Percentiles rank a stretch among this genome's conserved stretches.
Evolutionary conservation across 1,140 invertebrate genomes (phyloP).

Genomic region (Doryteuthis pealeii): DNA sequence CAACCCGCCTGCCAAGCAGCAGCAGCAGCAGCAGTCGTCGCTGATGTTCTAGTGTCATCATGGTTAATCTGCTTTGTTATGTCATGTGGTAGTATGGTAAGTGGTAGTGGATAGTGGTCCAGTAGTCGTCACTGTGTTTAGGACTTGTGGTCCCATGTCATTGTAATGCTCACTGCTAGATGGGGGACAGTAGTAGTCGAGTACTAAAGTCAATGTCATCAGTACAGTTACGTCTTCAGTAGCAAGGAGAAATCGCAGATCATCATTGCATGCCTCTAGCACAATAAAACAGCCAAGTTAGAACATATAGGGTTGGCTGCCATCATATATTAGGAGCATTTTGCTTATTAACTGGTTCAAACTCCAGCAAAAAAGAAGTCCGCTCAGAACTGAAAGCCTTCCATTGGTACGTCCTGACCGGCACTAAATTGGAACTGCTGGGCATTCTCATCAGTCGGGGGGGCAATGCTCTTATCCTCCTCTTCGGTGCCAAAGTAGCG

Average conservation of each 20-base stretch:
- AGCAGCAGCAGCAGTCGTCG: too few species aligned
- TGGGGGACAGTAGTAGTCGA: neutral
- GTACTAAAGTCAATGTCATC: conserved; percentile 8
- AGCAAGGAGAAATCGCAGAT: conserved; percentile 4
- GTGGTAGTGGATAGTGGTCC: too few species aligned
- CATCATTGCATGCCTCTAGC: neutral
- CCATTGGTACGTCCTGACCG: conserved; percentile 46
- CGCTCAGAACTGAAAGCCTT: conserved; percentile 53
- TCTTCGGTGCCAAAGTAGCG: conserved; percentile 91
- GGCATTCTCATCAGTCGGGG: conserved; percentile 74
- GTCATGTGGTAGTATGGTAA: too few species aligned
- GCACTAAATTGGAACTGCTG: conserved; percentile 68
- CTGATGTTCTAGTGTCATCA: too few species aligned
- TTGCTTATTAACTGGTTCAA: neutral
- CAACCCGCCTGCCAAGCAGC: too few species aligned
- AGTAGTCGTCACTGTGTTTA: too few species aligned
- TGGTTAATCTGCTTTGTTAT: too few species aligned
- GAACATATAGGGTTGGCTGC: neutral
- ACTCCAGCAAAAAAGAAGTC: neutral
- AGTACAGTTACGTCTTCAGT: conserved; percentile 2
- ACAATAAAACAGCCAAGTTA: neutral
- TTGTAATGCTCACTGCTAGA: conserved; percentile 2
- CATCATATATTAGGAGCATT: neutral
- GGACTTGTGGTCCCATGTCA: neutral
- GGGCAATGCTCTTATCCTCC: conserved; percentile 75